These are phyloP conservation scores for Chymomyza procnemis DNA, from an alignment of 2,888 invertebrate genomes.

Conservation along the genomic window DNA sequence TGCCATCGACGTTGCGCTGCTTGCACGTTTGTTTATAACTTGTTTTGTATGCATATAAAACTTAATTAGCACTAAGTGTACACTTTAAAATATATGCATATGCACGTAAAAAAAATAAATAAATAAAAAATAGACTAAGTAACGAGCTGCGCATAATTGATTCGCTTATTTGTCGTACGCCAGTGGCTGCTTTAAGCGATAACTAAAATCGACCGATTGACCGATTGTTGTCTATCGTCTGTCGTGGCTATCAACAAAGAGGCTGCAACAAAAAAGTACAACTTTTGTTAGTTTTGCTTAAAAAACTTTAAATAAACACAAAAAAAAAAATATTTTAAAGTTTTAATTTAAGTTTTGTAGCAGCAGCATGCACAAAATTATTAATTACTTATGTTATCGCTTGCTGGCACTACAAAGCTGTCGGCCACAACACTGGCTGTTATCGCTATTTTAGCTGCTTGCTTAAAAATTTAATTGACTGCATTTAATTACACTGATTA, in stretches of 20 bases:
- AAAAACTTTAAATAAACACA: neutral
- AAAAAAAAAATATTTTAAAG: too few relatives aligned
- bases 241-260: neutral
- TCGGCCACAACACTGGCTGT: neutral
- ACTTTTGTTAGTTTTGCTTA: neutral
- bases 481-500: neutral
- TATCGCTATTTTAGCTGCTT: neutral
- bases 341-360: too few relatives aligned
- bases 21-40: neutral
- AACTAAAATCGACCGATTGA: neutral
- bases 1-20: neutral
- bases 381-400: too few relatives aligned
- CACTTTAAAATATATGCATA: slow-evolving; percentile 30
- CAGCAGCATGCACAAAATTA: too few relatives aligned
- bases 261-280: too few relatives aligned
- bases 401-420: neutral
- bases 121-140: slow-evolving; percentile 53
- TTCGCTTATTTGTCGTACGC: slow-evolving; percentile 33
- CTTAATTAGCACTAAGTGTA: slow-evolving; percentile 26
- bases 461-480: neutral
- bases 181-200: slow-evolving; percentile 15
- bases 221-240: neutral
- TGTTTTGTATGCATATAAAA: neutral
- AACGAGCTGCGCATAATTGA: slow-evolving; percentile 63
- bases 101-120: slow-evolving; percentile 61